Base-by-base conservation (phyloP, 1,140 invertebrate species). In the Aphaenogaster ashmeadi region DNA sequence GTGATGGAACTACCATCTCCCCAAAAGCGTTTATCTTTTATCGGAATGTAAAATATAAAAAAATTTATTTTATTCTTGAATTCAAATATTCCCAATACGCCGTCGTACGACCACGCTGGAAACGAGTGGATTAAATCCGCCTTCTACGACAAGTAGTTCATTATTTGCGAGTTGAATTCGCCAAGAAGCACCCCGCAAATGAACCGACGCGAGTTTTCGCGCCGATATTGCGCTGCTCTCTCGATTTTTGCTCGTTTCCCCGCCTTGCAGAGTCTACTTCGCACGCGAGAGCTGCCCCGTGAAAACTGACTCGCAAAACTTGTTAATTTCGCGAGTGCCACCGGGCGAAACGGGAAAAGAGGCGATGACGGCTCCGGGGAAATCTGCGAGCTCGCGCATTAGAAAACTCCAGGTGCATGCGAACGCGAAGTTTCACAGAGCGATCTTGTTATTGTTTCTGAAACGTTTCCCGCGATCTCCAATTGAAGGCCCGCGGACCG, bases 341-440 rank as follows among this genome's bases (percentile, higher is more conserved):
- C 62, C 58, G 79, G 78, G 66, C 27, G 56, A 89, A 89, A 87
- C 47, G 41, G n/a, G 41, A 60, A 83, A 60, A 84, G 86, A 77
- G 79, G 18, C 87, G 72, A 88, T 80, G 80, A 69, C 81, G 77
- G 77, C 89, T 90, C 90, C 67, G 66, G 77, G 87, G 87, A 91
- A 91, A 91, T 91, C 87, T 91, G 87, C 90, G 86, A 91, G 89
- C 84, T 89, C 84, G 79, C 86, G 83, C 84, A 72, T 90, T 91
- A 91, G 78, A 85, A 91, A 91, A 91, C 79, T 91, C 67, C 36
- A 56, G 6, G 64, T 33, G 36, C 44, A 60, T 67, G 71, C 71
- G 47, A 58, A 85, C 41, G 52, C 66, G 69, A 88, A 86, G 50
- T 78, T 85, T 60, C 75, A 58, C 58, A 33, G n/a, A 69, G 69